These are phyloP conservation scores for Trididemnum miniatum DNA, from an alignment of 23 tunicate species.

Conservation along the genomic window DNA sequence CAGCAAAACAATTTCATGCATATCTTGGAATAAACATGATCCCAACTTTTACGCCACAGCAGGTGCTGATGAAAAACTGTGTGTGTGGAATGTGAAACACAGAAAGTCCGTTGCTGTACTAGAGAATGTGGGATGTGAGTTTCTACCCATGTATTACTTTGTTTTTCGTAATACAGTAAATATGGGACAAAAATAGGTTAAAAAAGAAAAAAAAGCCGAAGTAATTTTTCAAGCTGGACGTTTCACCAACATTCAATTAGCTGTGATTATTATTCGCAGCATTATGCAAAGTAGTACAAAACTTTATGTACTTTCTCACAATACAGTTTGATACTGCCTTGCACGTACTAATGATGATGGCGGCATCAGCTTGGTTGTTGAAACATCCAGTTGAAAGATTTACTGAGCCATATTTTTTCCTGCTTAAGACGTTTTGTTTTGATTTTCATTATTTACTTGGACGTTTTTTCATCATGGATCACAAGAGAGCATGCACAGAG, in stretches of 20 bases:
- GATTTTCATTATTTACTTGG: too few relatives aligned
- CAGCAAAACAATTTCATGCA: conserved; percentile 65
- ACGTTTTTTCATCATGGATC: too few relatives aligned
- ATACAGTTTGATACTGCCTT: too few relatives aligned
- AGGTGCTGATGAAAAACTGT: conserved; percentile 57
- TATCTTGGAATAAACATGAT: conserved; percentile 59
- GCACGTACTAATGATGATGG: too few relatives aligned
- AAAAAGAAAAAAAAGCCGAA: neutral
- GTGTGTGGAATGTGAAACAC: conserved; percentile 66
- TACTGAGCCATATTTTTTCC: too few relatives aligned
- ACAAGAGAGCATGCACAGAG: too few relatives aligned
- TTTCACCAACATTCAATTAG: neutral
- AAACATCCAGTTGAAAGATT: too few relatives aligned
- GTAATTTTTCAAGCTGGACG: neutral
- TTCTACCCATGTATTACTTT: neutral
- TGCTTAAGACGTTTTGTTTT: too few relatives aligned
- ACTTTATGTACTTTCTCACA: too few relatives aligned
- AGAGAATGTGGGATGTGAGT: conserved; percentile 40
- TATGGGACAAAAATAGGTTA: neutral
- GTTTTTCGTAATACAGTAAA: neutral
- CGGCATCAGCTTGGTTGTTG: too few relatives aligned
- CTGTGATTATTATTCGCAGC: too few relatives aligned
- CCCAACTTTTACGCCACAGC: conserved; percentile 53
- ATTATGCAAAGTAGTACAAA: too few relatives aligned
- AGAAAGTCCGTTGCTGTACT: conserved; percentile 38